A percentile compares a stretch with the other conserved stretches of the same genome.
phyloP scores from a whole-genome alignment of 2,113 vertebrate species.

The Mus spicilegus region DNA sequence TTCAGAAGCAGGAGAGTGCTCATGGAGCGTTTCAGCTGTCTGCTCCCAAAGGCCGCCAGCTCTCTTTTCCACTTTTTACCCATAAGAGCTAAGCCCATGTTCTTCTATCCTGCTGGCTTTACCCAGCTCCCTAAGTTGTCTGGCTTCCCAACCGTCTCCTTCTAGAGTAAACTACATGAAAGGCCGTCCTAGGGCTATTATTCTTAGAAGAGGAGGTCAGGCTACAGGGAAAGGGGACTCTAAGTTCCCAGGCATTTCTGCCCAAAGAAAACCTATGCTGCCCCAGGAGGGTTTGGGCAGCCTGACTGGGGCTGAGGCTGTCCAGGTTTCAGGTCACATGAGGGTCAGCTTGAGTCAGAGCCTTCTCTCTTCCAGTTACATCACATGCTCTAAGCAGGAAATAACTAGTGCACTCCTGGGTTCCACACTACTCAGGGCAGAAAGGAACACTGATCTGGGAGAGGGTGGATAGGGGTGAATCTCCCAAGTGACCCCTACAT shows the following conservation, averaged over 20 bases:
- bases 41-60: not conserved
- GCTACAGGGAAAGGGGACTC: constrained; percentile 83
- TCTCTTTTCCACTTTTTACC: not conserved
- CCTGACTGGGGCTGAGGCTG: constrained; percentile 62
- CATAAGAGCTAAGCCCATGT: constrained; percentile 10
- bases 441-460: not conserved
- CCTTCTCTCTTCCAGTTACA: not conserved
- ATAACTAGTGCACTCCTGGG: not conserved
- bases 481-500: not conserved
- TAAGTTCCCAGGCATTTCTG: constrained; percentile 85
- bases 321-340: constrained; percentile 45
- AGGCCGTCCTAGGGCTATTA: constrained; percentile 79
- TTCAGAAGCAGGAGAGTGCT: not conserved
- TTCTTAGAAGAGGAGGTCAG: constrained; percentile 85
- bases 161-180: constrained; percentile 80
- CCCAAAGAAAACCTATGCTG: constrained; percentile 74
- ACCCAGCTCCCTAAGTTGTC: constrained; percentile 54
- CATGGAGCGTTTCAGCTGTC: not conserved
- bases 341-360: constrained; percentile 44
- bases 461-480: not conserved
- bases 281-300: constrained; percentile 47
- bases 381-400: not conserved
- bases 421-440: constrained; percentile 38
- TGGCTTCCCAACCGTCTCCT: constrained; percentile 80
- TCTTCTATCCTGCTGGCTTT: constrained; percentile 28